Evolutionary conservation across 2,888 invertebrate genomes (phyloP), one percentile per base, ranked within the genome.

Genomic region (Cyrtodaria siliqua): DNA sequence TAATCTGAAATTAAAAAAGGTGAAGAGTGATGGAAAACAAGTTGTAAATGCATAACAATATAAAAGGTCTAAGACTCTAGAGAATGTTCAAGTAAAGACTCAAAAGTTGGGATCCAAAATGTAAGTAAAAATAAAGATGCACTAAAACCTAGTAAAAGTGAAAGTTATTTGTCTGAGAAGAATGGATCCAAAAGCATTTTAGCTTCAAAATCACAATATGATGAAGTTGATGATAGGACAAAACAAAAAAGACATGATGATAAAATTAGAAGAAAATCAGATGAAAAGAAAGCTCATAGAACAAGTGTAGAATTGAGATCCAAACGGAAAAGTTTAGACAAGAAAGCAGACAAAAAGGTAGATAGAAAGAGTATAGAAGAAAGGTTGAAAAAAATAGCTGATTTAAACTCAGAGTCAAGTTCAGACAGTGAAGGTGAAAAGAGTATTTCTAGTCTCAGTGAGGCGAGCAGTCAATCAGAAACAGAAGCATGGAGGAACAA

Each of bases 401-500:
- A 60, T 63, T n/a, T 50, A 24, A n/a, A 27, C 9, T 49, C 55
- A 23, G 50, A 56, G 33, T 68, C 67, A 42, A 55, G 55, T 59
- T 70, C 63, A 50, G 61, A 79, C 16, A 59, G 56, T 61, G 74
- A 70, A 9, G 80, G 75, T 78, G 83, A 70, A 18, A 77, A 66
- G 47, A 75, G 69, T 71, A 47, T 69, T 16, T 72, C 73, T 66
- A 69, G 72, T 66, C 50, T 83, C 0, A 84, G 81, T 80, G 87
- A 86, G 56, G 78, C 79, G 55, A 86, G 87, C 40, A 89, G 88
- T 83, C 85, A 85, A 52, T 84, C 85, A 20, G 84, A 83, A 63
- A 69, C 72, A 49, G 82, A 78, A 44, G 74, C 75, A 20, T 83
- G 84, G 83, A 76, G 82, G 53, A 75, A 83, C 40, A 83, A 82